phyloP scores from a whole-genome alignment of 2,888 invertebrate species.

The Ischnus inquisitorius region DNA sequence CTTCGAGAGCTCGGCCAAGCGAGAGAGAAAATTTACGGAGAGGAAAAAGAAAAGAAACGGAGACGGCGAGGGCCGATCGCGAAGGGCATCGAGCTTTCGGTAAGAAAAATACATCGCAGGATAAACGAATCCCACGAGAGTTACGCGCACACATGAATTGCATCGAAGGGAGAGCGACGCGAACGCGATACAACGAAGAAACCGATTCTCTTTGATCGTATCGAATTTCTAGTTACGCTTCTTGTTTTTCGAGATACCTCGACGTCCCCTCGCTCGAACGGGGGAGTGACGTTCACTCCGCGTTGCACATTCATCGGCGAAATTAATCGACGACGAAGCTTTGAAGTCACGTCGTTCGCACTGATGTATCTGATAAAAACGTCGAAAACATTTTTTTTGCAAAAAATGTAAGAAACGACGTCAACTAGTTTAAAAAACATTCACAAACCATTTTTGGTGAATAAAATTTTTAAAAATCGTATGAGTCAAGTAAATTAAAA shows the following conservation, averaged over 20 bases:
- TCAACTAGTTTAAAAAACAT: no score
- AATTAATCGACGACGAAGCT: background rate
- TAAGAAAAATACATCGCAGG: constrained; percentile 54
- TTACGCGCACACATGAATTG: constrained; percentile 21
- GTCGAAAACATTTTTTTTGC: no score
- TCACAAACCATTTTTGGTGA: no score
- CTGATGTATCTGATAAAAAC: background rate
- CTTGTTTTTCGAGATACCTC: constrained; percentile 1
- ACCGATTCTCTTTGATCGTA: constrained; percentile 45
- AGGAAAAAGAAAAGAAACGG: background rate
- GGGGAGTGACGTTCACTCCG: background rate
- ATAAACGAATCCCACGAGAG: constrained; percentile 41
- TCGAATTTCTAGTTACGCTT: constrained; percentile 29
- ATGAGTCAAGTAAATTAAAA: no score
- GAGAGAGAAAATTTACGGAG: constrained; percentile 2
- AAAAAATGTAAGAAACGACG: no score
- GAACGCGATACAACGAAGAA: constrained; percentile 19
- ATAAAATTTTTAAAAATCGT: no score
- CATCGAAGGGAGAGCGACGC: background rate
- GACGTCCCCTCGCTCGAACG: background rate
- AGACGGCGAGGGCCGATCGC: constrained; percentile 29
- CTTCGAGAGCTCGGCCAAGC: background rate
- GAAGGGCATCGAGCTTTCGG: constrained; percentile 42
- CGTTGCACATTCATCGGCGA: background rate
- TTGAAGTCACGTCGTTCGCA: background rate